Evolutionary conservation across 2,113 vertebrate species (phyloP).

Genomic region (Megaceryle maxima): DNA sequence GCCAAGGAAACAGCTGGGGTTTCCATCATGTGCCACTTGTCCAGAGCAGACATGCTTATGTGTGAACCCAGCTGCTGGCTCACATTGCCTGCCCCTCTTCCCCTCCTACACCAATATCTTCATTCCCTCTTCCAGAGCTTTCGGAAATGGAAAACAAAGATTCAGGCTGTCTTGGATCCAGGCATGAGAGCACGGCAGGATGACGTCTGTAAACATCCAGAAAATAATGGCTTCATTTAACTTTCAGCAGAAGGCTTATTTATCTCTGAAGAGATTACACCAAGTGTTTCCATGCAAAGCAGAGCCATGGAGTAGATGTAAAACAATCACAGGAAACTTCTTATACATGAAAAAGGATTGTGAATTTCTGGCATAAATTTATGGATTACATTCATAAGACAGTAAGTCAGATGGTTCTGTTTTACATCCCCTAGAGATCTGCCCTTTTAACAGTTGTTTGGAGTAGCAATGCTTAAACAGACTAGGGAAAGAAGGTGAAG

Average conservation of each 20-base stretch:
- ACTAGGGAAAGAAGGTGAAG: neutral
- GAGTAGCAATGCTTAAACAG: neutral
- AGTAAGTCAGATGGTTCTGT: neutral
- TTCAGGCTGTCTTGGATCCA: neutral
- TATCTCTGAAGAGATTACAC: slow-evolving; percentile 28
- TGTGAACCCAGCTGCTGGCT: neutral
- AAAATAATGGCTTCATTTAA: slow-evolving; percentile 15
- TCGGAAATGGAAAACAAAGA: neutral
- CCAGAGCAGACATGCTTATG: neutral
- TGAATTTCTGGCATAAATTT: neutral
- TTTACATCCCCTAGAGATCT: neutral
- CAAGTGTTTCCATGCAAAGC: slow-evolving; percentile 9
- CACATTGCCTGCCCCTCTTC: neutral
- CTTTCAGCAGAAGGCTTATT: slow-evolving; percentile 42
- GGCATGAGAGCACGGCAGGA: neutral
- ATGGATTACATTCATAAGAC: neutral
- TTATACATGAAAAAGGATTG: neutral
- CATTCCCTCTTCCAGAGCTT: neutral
- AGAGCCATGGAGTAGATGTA: neutral
- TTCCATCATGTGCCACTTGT: neutral
- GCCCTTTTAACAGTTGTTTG: neutral
- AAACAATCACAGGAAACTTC: slow-evolving; percentile 1
- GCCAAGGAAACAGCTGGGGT: neutral
- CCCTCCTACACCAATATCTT: neutral
- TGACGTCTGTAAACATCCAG: slow-evolving; percentile 19